Percentiles rank a stretch among this genome's conserved stretches.
These are phyloP conservation scores for Pentamera pediparva DNA, from an alignment of 53 echinoderm and acorn worm species.

Conservation along the genomic window DNA sequence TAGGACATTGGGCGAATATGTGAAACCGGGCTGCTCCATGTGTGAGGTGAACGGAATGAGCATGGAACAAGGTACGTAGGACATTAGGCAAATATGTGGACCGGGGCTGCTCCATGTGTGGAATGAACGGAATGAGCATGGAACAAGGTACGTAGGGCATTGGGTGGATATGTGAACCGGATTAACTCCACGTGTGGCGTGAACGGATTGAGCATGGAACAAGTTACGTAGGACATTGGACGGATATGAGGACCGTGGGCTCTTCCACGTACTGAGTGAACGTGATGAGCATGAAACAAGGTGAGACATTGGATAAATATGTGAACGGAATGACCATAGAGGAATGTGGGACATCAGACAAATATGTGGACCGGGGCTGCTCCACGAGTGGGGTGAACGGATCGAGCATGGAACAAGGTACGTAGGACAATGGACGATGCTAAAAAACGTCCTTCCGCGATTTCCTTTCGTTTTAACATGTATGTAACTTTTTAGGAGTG, in stretches of 20 bases:
- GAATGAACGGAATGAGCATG: conserved; percentile 58
- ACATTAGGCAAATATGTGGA: neutral
- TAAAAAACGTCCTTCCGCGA: too few relatives aligned
- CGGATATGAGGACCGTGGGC: neutral
- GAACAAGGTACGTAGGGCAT: conserved; percentile 60
- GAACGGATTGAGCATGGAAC: neutral
- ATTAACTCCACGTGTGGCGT: too few relatives aligned
- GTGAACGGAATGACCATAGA: neutral
- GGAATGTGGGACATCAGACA: too few relatives aligned
- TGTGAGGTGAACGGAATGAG: conserved; percentile 50
- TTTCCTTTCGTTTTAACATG: too few relatives aligned
- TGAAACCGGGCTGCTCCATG: conserved; percentile 54
- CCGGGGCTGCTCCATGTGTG: conserved; percentile 62
- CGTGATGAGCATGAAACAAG: neutral
- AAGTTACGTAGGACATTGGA: neutral
- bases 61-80: conserved; percentile 80
- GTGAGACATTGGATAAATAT: neutral
- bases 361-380: conserved; percentile 60
- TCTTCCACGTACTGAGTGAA: too few relatives aligned
- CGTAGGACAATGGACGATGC: neutral
- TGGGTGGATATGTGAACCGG: neutral
- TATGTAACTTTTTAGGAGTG: too few relatives aligned
- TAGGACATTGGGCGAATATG: neutral
- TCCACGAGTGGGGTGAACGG: conserved; percentile 50
- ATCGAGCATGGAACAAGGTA: conserved; percentile 91